Conservation (phyloP, 1,140 invertebrate genomes). For the Drosophila lacteicornis region DNA sequence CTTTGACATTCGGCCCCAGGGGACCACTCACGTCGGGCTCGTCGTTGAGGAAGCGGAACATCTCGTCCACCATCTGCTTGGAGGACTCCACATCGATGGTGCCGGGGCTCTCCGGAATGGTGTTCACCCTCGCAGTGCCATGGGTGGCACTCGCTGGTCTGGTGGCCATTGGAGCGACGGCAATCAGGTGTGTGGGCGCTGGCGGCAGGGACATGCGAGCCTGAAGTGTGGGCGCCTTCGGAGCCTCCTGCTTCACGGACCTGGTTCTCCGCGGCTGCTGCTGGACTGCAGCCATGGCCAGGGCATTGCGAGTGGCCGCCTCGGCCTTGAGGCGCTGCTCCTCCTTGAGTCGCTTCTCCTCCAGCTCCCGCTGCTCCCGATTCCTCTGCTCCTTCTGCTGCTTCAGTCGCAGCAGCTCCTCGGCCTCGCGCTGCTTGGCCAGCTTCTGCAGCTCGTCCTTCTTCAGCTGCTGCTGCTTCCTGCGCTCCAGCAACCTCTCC, state of each 20-base stretch:
- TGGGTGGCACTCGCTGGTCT: constrained; percentile 33
- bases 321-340: constrained; percentile 85
- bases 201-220: constrained; percentile 69
- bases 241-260: constrained; percentile 35
- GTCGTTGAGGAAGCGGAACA: constrained; percentile 87
- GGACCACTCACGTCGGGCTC: constrained; percentile 82
- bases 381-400: constrained; percentile 36
- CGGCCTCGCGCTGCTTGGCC: constrained; percentile 29
- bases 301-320: constrained; percentile 43
- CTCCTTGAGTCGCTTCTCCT: constrained; percentile 31
- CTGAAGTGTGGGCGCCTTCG: constrained; percentile 56
- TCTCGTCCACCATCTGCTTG: constrained; percentile 85
- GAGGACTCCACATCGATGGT: constrained; percentile 85
- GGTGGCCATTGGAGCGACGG: not conserved
- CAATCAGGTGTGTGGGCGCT: constrained; percentile 40
- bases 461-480: constrained; percentile 25
- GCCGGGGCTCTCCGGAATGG: constrained; percentile 43
- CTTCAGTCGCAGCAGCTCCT: constrained; percentile 24
- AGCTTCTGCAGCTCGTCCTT: constrained; percentile 31
- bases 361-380: constrained; percentile 78
- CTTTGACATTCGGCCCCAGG: constrained; percentile 80
- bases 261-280: constrained; percentile 42
- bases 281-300: constrained; percentile 63
- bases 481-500: constrained; percentile 20
- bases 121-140: constrained; percentile 1